These are phyloP conservation scores for Pemphigus obesinymphae DNA, from an alignment of 1,140 invertebrate species.

Conservation along the genomic window DNA sequence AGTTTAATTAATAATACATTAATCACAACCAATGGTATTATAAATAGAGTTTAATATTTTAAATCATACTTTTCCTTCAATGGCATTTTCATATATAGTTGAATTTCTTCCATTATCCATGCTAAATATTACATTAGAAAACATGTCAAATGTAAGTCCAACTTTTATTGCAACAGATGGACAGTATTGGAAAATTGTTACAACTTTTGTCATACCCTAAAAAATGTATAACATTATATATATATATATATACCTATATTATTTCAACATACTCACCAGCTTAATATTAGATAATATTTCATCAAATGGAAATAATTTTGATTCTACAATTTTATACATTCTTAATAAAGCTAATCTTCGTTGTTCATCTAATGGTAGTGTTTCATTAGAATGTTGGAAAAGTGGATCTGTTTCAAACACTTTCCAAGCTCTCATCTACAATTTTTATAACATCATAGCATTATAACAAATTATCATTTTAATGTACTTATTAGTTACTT, in stretches of 20 bases:
- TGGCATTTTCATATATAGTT: constrained; percentile 61
- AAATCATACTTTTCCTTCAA: constrained; percentile 42
- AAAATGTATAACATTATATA: constrained; percentile 19
- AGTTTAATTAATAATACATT: no score
- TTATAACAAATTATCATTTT: neutral
- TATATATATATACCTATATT: neutral
- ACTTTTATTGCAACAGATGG: constrained; percentile 66
- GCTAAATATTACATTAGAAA: constrained; percentile 63
- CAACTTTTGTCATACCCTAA: constrained; percentile 58
- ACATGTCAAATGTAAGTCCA: constrained; percentile 62
- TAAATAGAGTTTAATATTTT: no score
- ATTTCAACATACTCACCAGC: neutral
- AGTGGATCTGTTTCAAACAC: constrained; percentile 74
- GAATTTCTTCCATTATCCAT: constrained; percentile 74
- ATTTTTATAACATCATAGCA: constrained; percentile 32
- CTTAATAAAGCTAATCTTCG: constrained; percentile 62
- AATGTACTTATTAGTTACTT: constrained; percentile 49
- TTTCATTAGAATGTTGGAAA: constrained; percentile 56
- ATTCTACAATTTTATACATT: constrained; percentile 47
- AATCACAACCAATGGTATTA: no score
- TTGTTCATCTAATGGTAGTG: constrained; percentile 66
- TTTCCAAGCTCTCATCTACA: constrained; percentile 76
- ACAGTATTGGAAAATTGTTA: constrained; percentile 62
- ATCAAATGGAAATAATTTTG: constrained; percentile 48
- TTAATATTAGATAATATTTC: constrained; percentile 50